phyloP scores from a whole-genome alignment of 2,888 invertebrate genomes.

The Sepiola atlantica region DNA sequence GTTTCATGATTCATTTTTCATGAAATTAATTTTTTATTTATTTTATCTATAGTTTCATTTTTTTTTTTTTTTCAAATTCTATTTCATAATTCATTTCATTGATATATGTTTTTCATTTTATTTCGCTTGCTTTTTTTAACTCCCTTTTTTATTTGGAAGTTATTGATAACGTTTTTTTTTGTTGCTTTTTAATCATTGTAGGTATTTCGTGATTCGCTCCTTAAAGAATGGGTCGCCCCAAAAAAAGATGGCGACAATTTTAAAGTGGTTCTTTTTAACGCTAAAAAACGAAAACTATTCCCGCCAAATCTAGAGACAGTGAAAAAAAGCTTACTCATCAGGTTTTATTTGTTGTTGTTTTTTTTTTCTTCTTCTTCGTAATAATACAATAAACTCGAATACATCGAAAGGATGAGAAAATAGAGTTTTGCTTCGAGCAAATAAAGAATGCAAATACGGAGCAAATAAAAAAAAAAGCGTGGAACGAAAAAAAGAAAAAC shows the following conservation, averaged over 20 bases:
- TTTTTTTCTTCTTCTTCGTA: too few species aligned
- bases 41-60: background rate
- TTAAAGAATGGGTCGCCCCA: background rate
- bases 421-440: background rate
- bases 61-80: background rate
- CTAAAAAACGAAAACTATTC: background rate
- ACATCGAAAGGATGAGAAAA: background rate
- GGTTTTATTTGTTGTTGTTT: background rate
- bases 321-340: background rate
- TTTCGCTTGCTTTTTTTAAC: too few species aligned
- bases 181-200: background rate
- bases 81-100: background rate
- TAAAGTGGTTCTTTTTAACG: background rate
- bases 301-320: background rate
- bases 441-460: background rate
- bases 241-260: background rate
- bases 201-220: background rate
- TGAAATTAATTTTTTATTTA: background rate
- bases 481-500: background rate
- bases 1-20: too few species aligned
- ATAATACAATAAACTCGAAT: background rate
- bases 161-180: too few species aligned
- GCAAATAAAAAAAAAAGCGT: background rate
- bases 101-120: background rate
- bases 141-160: too few species aligned